Evolutionary conservation across 2,113 vertebrate genomes (phyloP).

Genomic region (Lutjanus erythropterus): DNA sequence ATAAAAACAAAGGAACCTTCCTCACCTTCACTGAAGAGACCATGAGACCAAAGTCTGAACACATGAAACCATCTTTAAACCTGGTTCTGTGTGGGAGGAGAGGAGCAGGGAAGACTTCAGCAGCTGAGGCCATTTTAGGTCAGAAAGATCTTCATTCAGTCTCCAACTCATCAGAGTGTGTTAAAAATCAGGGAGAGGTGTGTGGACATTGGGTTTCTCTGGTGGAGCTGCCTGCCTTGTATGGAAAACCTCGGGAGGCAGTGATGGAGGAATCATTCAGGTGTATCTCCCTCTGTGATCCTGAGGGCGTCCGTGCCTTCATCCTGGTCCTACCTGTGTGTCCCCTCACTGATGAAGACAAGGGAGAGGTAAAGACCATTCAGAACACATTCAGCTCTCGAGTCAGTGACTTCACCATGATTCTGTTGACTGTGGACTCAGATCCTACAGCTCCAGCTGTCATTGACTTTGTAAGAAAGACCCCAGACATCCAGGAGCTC

Average conservation of each 20-base stretch:
- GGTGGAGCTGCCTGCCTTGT: conserved; percentile 44
- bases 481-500: conserved; percentile 15
- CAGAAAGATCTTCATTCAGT: neutral
- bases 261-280: conserved; percentile 24
- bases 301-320: conserved; percentile 45
- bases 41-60: no score
- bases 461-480: neutral
- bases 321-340: conserved; percentile 44
- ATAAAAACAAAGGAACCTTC: no score
- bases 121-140: conserved; percentile 40
- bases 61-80: conserved; percentile 19
- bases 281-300: conserved; percentile 36
- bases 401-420: conserved; percentile 34
- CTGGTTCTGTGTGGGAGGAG: conserved; percentile 59
- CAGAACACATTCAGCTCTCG: conserved; percentile 17
- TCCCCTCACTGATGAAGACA: conserved; percentile 47
- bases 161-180: conserved; percentile 33
- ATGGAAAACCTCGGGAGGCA: conserved; percentile 18
- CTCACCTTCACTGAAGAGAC: no score
- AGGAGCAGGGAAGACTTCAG: conserved; percentile 45
- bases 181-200: conserved; percentile 38
- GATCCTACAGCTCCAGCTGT: conserved; percentile 11
- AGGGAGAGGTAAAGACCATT: conserved; percentile 36
- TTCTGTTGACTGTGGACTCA: conserved; percentile 32
- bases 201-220: conserved; percentile 13